A percentile compares a stretch with the other conserved stretches of the same genome.
These are phyloP conservation scores for Vireo griseus DNA, from an alignment of 2,797 vertebrate genomes.

Conservation along the genomic window DNA sequence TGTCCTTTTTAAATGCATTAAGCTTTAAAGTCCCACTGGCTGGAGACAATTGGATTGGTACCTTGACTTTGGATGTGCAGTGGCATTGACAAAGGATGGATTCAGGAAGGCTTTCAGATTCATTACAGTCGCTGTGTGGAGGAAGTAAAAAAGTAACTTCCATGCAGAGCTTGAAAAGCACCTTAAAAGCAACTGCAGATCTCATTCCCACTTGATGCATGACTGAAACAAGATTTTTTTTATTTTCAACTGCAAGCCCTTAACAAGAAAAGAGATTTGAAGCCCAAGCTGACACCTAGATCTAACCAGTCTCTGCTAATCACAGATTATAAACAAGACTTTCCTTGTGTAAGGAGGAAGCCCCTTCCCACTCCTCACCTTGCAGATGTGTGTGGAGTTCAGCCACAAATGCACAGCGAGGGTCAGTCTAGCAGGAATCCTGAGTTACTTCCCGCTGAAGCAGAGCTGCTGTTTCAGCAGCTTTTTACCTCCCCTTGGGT, in stretches of 20 bases:
- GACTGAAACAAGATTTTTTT: background rate
- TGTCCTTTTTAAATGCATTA: background rate
- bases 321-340: background rate
- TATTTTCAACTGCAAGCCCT: background rate
- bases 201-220: background rate
- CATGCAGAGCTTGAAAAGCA: background rate
- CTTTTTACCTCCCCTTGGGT: background rate
- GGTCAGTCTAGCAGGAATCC: background rate
- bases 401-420: background rate
- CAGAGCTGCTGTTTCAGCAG: background rate
- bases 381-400: background rate
- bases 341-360: background rate
- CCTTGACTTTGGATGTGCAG: background rate
- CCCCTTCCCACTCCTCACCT: background rate
- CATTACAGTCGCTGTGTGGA: background rate
- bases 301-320: background rate
- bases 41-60: background rate
- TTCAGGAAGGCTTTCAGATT: background rate
- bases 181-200: background rate
- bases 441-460: background rate
- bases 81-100: background rate
- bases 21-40: background rate
- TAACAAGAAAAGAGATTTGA: background rate
- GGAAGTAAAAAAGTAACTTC: background rate
- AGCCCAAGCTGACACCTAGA: background rate